These are phyloP conservation scores for Tanytarsus gracilentus DNA, from an alignment of 2,888 invertebrate genomes.

Conservation along the genomic window DNA sequence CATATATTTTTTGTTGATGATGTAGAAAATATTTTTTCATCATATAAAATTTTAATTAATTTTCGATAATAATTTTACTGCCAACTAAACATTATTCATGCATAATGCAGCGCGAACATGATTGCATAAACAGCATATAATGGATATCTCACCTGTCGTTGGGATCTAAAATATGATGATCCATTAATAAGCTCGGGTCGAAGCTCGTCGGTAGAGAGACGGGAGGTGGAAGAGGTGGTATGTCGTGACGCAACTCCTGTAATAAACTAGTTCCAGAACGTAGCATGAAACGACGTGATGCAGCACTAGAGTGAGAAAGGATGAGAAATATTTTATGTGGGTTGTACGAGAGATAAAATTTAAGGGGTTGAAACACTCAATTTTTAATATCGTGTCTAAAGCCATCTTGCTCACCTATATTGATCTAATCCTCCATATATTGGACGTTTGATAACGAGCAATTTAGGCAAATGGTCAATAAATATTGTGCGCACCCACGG, in stretches of 20 bases:
- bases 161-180: conserved; percentile 32
- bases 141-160: conserved; percentile 31
- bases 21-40: no score
- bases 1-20: no score
- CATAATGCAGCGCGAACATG: background rate
- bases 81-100: no score
- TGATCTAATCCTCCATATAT: conserved; percentile 53
- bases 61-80: no score
- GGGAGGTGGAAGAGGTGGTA: conserved; percentile 49
- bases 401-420: conserved; percentile 44
- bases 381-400: background rate
- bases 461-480: conserved; percentile 89
- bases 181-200: conserved; percentile 33
- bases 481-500: conserved; percentile 93
- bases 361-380: background rate
- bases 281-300: conserved; percentile 56
- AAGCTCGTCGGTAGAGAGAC: conserved; percentile 44
- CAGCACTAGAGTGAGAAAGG: conserved; percentile 15
- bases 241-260: conserved; percentile 48
- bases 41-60: no score
- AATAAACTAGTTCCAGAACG: conserved; percentile 54
- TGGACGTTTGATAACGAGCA: conserved; percentile 85
- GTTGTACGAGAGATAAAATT: background rate
- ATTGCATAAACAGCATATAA: background rate
- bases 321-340: background rate